Evolutionary conservation across 2,888 invertebrate species (phyloP).

Genomic region (Hypomecis punctinalis): DNA sequence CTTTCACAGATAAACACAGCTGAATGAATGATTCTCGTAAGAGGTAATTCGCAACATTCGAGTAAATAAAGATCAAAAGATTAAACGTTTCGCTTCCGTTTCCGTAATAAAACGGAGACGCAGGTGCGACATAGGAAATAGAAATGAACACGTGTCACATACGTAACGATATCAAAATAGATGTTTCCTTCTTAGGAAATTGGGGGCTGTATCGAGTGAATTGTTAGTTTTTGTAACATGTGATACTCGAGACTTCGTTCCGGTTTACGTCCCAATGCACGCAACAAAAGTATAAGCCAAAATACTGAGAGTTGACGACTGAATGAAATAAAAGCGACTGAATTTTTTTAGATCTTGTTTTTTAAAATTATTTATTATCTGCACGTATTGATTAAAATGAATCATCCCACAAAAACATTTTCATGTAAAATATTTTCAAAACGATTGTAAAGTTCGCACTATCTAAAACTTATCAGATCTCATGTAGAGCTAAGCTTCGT

Average conservation of each 20-base stretch:
- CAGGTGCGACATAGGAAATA: conserved; percentile 25
- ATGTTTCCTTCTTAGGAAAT: conserved; percentile 21
- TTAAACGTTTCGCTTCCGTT: conserved; percentile 11
- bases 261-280: too few relatives aligned
- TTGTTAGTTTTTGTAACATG: not conserved
- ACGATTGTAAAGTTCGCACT: too few relatives aligned
- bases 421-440: too few relatives aligned
- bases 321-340: too few relatives aligned
- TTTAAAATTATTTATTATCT: too few relatives aligned
- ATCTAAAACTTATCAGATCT: too few relatives aligned
- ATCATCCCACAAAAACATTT: too few relatives aligned
- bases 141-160: conserved; percentile 10
- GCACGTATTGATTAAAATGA: too few relatives aligned
- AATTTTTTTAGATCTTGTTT: too few relatives aligned
- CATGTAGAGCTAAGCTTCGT: too few relatives aligned
- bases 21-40: conserved; percentile 1
- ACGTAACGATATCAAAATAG: conserved; percentile 16
- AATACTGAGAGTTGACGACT: too few relatives aligned
- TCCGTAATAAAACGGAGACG: conserved; percentile 23
- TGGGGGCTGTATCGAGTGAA: not conserved
- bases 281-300: too few relatives aligned
- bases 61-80: conserved; percentile 24
- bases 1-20: not conserved
- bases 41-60: conserved; percentile 10
- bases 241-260: not conserved